Evolutionary conservation across 53 echinoderm and acorn worm genomes (phyloP).

Genomic region (Paracentrotus lividus): DNA sequence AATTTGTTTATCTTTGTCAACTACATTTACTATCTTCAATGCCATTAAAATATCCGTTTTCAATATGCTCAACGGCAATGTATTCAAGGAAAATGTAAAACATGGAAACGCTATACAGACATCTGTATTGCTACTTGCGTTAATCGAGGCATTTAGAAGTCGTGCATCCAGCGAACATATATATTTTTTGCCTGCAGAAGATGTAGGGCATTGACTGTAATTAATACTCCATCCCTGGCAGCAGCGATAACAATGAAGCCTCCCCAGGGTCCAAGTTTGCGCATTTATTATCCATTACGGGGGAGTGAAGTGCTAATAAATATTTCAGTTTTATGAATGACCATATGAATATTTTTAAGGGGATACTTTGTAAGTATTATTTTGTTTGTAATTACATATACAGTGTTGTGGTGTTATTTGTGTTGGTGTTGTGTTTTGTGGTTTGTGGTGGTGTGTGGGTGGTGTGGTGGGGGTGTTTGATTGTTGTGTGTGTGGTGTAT

Average conservation of each 20-base stretch:
- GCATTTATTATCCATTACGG: conserved; percentile 3
- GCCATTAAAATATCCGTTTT: neutral
- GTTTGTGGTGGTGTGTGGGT: no score
- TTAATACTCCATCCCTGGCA: conserved; percentile 29
- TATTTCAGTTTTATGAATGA: neutral
- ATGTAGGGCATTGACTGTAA: conserved; percentile 48
- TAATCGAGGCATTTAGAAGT: neutral
- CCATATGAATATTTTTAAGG: neutral
- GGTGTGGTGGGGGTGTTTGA: no score
- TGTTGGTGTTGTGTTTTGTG: no score
- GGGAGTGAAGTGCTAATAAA: neutral
- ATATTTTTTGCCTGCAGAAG: neutral
- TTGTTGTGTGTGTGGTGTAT: no score
- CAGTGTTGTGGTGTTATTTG: no score
- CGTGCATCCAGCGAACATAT: neutral
- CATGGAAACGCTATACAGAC: neutral
- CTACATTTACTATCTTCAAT: neutral
- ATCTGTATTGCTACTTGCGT: neutral
- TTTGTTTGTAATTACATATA: neutral
- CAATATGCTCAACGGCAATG: neutral
- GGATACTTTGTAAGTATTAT: neutral
- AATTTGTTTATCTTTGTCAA: neutral
- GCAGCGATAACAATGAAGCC: conserved; percentile 42
- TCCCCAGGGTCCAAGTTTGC: neutral
- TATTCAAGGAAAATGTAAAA: neutral